Base-by-base conservation (phyloP, 30 jellyfish, hydroid and myxozoan species). In the Aurelia aurita complex sp. Pacific region DNA sequence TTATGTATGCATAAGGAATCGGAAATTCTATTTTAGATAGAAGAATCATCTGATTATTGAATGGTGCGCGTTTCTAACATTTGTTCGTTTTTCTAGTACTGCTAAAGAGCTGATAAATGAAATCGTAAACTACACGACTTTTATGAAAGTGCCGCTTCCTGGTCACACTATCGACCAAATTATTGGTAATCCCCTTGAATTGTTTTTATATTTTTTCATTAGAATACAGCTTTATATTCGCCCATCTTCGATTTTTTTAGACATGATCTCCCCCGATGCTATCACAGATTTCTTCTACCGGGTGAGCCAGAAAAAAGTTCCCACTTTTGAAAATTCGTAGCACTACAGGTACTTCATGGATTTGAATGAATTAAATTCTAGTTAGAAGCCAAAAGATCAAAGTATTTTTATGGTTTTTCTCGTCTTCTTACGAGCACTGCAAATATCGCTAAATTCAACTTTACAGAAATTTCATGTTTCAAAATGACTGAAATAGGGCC, bases 81-180 rank as follows among this genome's bases (percentile, higher is more conserved):
- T 69, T 67, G 38, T 17, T 54, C 34, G 17, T 68, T 42, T 80
- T 91, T 85, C 50, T 74, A 91, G 97, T 35, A 62, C 77, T 40
- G 97, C 97, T 0, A 85, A 85, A 77, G 35, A 76, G 63, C 69
- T 91, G 86, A 91, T 91, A 43, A 40, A 84, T 46, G 90, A 80
- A 18, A 85, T 91, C 61, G 90, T 91, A 2, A 91, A 75, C 77
- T 42, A 67, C 80, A 89, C 90, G 5, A 77, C 90, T 33, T 10
- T 67, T 68, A 35, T 89, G 42, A 57, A 43, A 11, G 77, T 89
- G 19, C 90, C 90, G 8, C 90, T 89, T 10, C 88, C 88, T 63
- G 94, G 88, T 14, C 64, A 55, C 43, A 67, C 77, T 3, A 63
- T 74, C 35, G 88, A 85, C 82, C 74, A 62, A 3, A 73, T 85